Percentiles rank a stretch among this genome's conserved stretches.
Evolutionary conservation across 1,140 invertebrate genomes (phyloP).

Genomic region (Brachionus manjavacas): DNA sequence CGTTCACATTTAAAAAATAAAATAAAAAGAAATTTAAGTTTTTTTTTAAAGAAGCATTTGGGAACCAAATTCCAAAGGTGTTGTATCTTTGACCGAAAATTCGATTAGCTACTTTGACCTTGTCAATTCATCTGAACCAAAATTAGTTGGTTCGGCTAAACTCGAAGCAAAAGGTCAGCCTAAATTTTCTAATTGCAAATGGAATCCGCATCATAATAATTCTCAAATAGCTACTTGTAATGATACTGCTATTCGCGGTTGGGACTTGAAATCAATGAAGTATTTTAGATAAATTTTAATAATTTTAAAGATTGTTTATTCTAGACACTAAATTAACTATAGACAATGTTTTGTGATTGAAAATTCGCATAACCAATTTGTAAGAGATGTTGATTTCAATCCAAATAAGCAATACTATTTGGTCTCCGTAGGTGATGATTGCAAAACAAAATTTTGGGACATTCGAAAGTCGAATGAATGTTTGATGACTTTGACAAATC

Average conservation of each 20-base stretch:
- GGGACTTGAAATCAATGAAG: conserved; percentile 42
- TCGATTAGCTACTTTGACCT: neutral
- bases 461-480: conserved; percentile 71
- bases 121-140: neutral
- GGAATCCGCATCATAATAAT: conserved; percentile 25
- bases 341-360: conserved; percentile 75
- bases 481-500: conserved; percentile 74
- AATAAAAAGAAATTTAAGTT: too few relatives aligned
- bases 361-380: conserved; percentile 77
- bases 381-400: conserved; percentile 90
- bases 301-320: neutral
- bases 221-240: conserved; percentile 25
- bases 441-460: conserved; percentile 90
- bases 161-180: conserved; percentile 38
- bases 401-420: conserved; percentile 89
- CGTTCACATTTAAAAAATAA: too few relatives aligned
- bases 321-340: neutral
- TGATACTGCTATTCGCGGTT: conserved; percentile 32
- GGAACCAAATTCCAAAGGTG: neutral
- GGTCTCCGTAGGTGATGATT: conserved; percentile 89
- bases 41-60: conserved; percentile 14
- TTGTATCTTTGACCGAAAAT: conserved; percentile 8
- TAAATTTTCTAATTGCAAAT: conserved; percentile 30
- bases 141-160: conserved; percentile 26
- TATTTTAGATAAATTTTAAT: neutral